Conservation (phyloP, 2,888 invertebrate genomes). For the Anthophora plumipes region DNA sequence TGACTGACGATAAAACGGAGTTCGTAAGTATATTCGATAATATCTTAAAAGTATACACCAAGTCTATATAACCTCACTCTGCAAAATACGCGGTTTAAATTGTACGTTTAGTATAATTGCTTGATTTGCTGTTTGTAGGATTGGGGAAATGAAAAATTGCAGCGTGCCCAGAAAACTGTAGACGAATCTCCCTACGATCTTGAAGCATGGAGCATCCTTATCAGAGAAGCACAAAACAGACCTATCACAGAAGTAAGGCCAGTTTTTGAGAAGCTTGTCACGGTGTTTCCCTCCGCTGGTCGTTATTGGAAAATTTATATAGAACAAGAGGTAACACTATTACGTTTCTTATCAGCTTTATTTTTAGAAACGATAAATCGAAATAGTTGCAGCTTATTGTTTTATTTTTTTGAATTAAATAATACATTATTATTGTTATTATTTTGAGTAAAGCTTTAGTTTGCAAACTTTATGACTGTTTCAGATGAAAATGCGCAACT, state of each 20-base stretch:
- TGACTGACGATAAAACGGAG: conserved; percentile 77
- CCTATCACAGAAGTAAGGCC: conserved; percentile 95
- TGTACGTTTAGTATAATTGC: neutral
- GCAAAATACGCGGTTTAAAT: neutral
- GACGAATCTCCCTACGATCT: conserved; percentile 96
- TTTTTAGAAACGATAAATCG: neutral
- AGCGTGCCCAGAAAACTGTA: conserved; percentile 93
- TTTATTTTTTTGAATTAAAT: neutral
- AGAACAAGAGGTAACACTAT: conserved; percentile 93
- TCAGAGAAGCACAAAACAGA: conserved; percentile 96
- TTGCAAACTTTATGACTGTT: conserved; percentile 82
- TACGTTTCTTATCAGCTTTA: neutral
- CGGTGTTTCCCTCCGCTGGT: conserved; percentile 97
- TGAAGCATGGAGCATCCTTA: conserved; percentile 98
- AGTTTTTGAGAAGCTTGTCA: conserved; percentile 97
- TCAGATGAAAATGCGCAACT: conserved; percentile 98
- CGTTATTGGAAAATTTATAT: conserved; percentile 99
- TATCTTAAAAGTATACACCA: neutral
- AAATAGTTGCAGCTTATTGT: neutral
- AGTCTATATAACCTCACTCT: conserved; percentile 55
- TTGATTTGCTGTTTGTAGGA: conserved; percentile 86
- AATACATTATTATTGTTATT: neutral
- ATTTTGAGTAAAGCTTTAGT: neutral
- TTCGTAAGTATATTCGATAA: conserved; percentile 71
- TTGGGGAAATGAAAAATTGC: conserved; percentile 94